Percentiles rank a stretch among this genome's conserved stretches.
Conservation (phyloP, 1,140 invertebrate species). For the Zaprionus africanus region DNA sequence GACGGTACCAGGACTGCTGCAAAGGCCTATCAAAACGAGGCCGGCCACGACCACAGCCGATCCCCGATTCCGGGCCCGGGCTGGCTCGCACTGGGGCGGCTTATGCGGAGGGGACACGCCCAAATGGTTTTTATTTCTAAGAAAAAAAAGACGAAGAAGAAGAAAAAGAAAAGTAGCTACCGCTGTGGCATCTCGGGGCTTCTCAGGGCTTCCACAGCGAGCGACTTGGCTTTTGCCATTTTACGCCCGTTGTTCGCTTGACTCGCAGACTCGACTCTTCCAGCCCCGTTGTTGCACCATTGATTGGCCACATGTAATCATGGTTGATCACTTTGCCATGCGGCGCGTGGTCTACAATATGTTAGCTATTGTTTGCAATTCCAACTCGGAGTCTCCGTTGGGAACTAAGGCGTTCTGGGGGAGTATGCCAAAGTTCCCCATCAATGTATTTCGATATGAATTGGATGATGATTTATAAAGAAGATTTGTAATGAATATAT, state of each 20-base stretch:
- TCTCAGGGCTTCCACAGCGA: conserved; percentile 31
- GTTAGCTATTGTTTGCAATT: neutral
- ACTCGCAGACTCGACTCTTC: neutral
- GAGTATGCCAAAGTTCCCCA: too few relatives aligned
- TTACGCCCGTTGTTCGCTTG: conserved; percentile 24
- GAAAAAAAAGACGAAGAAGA: conserved; percentile 56
- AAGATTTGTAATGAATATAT: too few relatives aligned
- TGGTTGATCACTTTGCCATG: conserved; percentile 11
- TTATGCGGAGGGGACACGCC: conserved; percentile 69
- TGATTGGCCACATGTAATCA: conserved; percentile 21
- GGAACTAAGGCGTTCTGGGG: neutral
- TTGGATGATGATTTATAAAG: too few relatives aligned
- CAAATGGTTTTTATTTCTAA: conserved; percentile 80
- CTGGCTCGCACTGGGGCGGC: conserved; percentile 51
- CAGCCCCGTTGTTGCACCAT: conserved; percentile 6
- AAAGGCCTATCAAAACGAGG: conserved; percentile 32
- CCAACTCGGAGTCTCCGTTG: neutral
- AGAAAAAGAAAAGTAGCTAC: conserved; percentile 62
- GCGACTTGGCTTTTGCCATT: conserved; percentile 47
- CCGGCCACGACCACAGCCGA: conserved; percentile 5
- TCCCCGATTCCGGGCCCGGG: conserved; percentile 14
- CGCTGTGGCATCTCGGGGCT: conserved; percentile 32
- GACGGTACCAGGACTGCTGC: neutral
- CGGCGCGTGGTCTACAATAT: conserved; percentile 5
- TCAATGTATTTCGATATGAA: too few relatives aligned